Evolutionary conservation across 1,140 invertebrate genomes (phyloP).

Genomic region (Megalopta genalis): DNA sequence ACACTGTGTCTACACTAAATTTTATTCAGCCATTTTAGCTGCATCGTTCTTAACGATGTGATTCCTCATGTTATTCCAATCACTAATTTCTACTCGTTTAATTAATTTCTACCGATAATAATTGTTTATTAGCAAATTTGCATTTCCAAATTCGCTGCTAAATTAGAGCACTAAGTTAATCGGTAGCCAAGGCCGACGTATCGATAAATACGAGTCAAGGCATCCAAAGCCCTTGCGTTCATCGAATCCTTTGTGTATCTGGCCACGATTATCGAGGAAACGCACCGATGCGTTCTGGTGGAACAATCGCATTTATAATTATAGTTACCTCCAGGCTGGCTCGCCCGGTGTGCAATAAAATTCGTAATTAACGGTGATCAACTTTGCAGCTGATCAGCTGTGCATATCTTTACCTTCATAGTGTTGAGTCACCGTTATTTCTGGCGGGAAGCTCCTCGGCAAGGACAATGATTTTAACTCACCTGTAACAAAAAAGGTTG

Average conservation of each 20-base stretch:
- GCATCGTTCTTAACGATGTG: too few species aligned
- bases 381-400: slow-evolving; percentile 36
- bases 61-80: too few species aligned
- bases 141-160: not conserved
- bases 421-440: slow-evolving; percentile 56
- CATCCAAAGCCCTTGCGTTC: not conserved
- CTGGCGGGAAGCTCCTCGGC: slow-evolving; percentile 77
- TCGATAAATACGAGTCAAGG: slow-evolving; percentile 10
- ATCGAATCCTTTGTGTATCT: slow-evolving; percentile 31
- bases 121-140: not conserved
- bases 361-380: slow-evolving; percentile 42
- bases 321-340: slow-evolving; percentile 27
- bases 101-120: too few species aligned
- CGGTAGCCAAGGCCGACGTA: not conserved
- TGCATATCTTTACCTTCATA: slow-evolving; percentile 69
- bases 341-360: slow-evolving; percentile 24
- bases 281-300: slow-evolving; percentile 26
- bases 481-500: slow-evolving; percentile 74
- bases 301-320: slow-evolving; percentile 56
- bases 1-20: too few species aligned
- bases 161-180: not conserved
- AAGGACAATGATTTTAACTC: slow-evolving; percentile 80
- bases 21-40: too few species aligned
- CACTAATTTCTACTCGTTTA: too few species aligned
- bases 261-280: slow-evolving; percentile 37